Conservation (phyloP, 2,888 invertebrate genomes). For the Chouioia cunea region DNA sequence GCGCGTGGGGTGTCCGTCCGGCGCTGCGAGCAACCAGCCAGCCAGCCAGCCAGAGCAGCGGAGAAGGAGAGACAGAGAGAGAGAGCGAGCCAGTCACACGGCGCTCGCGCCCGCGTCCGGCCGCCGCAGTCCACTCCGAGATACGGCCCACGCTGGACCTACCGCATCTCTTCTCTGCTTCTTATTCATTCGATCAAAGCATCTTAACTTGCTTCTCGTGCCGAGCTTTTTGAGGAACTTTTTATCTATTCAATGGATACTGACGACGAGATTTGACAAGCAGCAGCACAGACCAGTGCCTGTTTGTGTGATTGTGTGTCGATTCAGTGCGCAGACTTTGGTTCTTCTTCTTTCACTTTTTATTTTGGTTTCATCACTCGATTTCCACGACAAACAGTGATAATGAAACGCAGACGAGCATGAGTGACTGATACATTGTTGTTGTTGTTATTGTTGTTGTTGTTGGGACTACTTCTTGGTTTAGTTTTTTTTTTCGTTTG, state of each 20-base stretch:
- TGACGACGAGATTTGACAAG: neutral
- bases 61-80: slow-evolving; percentile 47
- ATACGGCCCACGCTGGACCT: slow-evolving; percentile 69
- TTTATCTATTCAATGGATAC: neutral
- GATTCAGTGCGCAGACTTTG: no score
- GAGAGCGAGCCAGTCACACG: slow-evolving; percentile 63
- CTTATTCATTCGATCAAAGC: no score
- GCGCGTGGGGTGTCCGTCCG: slow-evolving; percentile 64
- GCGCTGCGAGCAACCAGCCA: slow-evolving; percentile 34
- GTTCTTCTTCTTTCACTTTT: no score
- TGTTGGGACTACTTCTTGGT: slow-evolving; percentile 18
- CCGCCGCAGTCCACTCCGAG: slow-evolving; percentile 69
- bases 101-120: slow-evolving; percentile 66
- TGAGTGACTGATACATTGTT: slow-evolving; percentile 7
- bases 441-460: slow-evolving; percentile 10
- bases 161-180: slow-evolving; percentile 39
- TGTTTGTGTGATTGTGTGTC: no score
- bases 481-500: neutral
- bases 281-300: no score
- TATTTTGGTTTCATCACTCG: no score
- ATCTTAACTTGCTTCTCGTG: no score
- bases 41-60: slow-evolving; percentile 11
- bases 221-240: neutral
- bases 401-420: slow-evolving; percentile 5
- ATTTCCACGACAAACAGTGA: neutral